Percentiles rank a stretch among this genome's conserved stretches.
Conservation (phyloP, 2,888 invertebrate species). For the Acronicta leporina region DNA sequence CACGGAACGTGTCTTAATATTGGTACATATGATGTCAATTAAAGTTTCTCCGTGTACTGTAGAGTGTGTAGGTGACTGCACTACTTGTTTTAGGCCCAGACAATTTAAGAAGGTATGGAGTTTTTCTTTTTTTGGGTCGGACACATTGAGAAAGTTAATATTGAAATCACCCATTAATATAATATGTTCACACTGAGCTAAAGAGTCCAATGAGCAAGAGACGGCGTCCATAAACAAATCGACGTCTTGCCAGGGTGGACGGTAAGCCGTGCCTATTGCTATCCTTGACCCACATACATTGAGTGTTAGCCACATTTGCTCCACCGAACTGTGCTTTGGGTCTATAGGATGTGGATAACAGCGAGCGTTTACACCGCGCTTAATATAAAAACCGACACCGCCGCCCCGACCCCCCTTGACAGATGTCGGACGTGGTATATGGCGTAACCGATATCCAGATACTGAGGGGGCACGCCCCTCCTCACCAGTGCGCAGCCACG, state of each 20-base stretch:
- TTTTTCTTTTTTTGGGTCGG: background rate
- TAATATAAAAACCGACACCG: background rate
- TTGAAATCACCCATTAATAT: conserved; percentile 40
- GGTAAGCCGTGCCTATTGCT: conserved; percentile 29
- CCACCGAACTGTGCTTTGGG: background rate
- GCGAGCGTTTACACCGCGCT: too few relatives aligned
- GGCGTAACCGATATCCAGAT: conserved; percentile 15
- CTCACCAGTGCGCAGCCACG: conserved; percentile 32
- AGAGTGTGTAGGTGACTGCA: background rate
- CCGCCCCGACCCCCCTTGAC: too few relatives aligned
- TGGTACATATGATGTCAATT: background rate
- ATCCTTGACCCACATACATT: conserved; percentile 4
- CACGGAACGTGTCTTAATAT: background rate
- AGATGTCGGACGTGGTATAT: background rate
- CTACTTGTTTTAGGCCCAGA: background rate
- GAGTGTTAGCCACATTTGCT: background rate
- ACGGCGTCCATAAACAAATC: conserved; percentile 31
- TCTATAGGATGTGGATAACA: background rate
- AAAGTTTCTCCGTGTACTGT: background rate
- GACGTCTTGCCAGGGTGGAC: conserved; percentile 23
- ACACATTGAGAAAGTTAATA: background rate
- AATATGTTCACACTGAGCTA: conserved; percentile 15
- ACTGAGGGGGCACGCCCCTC: conserved; percentile 28
- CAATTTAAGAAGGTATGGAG: background rate
- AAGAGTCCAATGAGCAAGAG: conserved; percentile 9